These are phyloP conservation scores for Holothuria scabra DNA, from an alignment of 53 echinoderm and acorn worm species.

Conservation along the genomic window DNA sequence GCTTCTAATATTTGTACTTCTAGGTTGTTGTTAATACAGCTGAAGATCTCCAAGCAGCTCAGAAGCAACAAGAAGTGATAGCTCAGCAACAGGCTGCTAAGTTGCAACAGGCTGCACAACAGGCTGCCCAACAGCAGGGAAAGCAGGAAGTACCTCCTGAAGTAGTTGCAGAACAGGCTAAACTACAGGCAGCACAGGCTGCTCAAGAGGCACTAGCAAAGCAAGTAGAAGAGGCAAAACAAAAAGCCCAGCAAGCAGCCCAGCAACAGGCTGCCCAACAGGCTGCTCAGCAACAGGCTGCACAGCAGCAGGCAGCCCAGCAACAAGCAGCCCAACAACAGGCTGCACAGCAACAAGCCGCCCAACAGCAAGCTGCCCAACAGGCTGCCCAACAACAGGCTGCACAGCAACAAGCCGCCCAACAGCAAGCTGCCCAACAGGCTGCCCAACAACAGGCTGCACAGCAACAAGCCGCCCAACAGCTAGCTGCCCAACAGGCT, in stretches of 20 bases:
- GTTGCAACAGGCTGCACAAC: conserved; percentile 35
- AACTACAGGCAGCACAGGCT: conserved; percentile 3
- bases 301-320: conserved; percentile 2
- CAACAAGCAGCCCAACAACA: conserved; percentile 7
- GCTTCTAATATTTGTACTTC: background rate
- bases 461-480: conserved; percentile 4
- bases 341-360: conserved; percentile 20
- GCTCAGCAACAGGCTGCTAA: conserved; percentile 31
- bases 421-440: conserved; percentile 30
- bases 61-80: conserved; percentile 41
- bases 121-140: conserved; percentile 26
- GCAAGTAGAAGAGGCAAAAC: background rate
- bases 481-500: conserved; percentile 30
- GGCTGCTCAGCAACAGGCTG: conserved; percentile 14
- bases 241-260: conserved; percentile 2
- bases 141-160: conserved; percentile 3
- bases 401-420: too few species aligned
- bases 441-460: conserved; percentile 47
- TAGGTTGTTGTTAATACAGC: conserved; percentile 11
- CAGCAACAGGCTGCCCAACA: conserved; percentile 23
- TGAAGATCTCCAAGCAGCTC: conserved; percentile 36
- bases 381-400: conserved; percentile 48
- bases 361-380: conserved; percentile 14
- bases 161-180: conserved; percentile 15
- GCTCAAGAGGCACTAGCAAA: background rate